Evolutionary conservation across 2,113 vertebrate genomes (phyloP).

Genomic region (Lepisosteus oculatus): DNA sequence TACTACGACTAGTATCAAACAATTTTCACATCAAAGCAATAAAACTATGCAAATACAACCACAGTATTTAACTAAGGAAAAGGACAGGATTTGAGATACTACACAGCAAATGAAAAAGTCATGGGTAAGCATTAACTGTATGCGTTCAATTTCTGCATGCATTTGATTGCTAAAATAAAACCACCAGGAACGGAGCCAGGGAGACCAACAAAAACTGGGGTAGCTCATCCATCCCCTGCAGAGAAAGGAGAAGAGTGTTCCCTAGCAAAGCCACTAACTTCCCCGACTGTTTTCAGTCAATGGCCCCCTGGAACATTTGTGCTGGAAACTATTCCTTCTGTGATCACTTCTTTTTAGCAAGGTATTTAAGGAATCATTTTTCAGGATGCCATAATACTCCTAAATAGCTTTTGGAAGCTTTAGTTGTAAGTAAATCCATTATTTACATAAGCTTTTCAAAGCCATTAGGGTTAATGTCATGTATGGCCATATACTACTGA

Average conservation of each 20-base stretch:
- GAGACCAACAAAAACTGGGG: constrained; percentile 31
- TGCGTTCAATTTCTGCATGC: constrained; percentile 9
- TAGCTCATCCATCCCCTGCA: constrained; percentile 40
- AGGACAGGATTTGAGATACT: constrained; percentile 33
- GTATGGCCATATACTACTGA: constrained; percentile 24
- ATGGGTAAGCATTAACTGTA: constrained; percentile 29
- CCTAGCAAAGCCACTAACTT: constrained; percentile 24
- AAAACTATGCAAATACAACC: constrained; percentile 25
- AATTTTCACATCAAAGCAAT: constrained; percentile 23
- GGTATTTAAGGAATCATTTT: constrained; percentile 42
- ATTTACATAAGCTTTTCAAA: constrained; percentile 47
- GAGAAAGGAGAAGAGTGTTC: constrained; percentile 47
- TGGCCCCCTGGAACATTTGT: constrained; percentile 37
- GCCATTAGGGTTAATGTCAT: constrained; percentile 44
- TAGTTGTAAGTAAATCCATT: constrained; percentile 50
- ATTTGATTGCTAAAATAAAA: constrained; percentile 35
- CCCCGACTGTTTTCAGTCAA: constrained; percentile 40
- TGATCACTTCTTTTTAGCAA: constrained; percentile 33
- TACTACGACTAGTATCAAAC: constrained; percentile 29
- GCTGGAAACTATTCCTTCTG: constrained; percentile 41
- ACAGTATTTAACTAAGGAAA: constrained; percentile 36
- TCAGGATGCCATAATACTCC: constrained; percentile 36
- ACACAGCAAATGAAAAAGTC: constrained; percentile 37
- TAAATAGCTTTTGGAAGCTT: constrained; percentile 50
- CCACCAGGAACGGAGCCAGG: constrained; percentile 24